Evolutionary conservation across 2,113 vertebrate species (phyloP), one percentile per base, ranked within the genome.

Genomic region (Rhegmatorhina hoffmannsi): DNA sequence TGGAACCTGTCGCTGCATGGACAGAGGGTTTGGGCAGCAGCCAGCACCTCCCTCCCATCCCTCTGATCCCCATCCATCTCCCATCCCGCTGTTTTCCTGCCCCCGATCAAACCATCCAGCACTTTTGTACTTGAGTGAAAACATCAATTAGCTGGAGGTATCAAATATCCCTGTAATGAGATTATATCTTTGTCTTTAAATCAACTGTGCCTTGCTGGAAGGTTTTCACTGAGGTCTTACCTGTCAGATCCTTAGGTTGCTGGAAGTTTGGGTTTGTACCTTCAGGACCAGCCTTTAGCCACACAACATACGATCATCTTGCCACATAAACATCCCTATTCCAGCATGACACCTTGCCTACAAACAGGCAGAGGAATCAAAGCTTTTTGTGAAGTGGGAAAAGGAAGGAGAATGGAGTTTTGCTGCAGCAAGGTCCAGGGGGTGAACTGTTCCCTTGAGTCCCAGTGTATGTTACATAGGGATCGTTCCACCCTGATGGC

Each of bases 1-100:
- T 16, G 36, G 17, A 17, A 11, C 5, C 0, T 21, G 40, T 26
- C 0, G 0, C 47, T 47, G 47, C 25, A 1, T 0, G 38, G n/a
- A 9, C 44, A 6, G 59, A 23, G 36, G 17, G 40, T 10, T 46
- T 21, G 23, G 13, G 55, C 60, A 25, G 55, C 21, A 28, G 38
- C 4, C 8, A 47, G 67, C 62, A 44, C 38, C 40, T 76, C 29
- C n/a, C 29, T 6, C 55, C 21, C 55, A 10, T 34, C n/a, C 13
- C 62, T 68, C 46, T 40, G 17, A 5, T 5, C 31, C 43, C 7
- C 21, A 10, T 52, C 77, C 10, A 1, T 23, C 17, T 49, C 20
- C 6, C 9, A 47, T 24, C 36, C 52, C 11, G 34, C 34, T 7
- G 20, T 31, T 52, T 55, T 34, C 4, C 34, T 16, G 36, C 11